Conservation (phyloP, 2,888 invertebrate genomes). For the Drosophila paramelanica region DNA sequence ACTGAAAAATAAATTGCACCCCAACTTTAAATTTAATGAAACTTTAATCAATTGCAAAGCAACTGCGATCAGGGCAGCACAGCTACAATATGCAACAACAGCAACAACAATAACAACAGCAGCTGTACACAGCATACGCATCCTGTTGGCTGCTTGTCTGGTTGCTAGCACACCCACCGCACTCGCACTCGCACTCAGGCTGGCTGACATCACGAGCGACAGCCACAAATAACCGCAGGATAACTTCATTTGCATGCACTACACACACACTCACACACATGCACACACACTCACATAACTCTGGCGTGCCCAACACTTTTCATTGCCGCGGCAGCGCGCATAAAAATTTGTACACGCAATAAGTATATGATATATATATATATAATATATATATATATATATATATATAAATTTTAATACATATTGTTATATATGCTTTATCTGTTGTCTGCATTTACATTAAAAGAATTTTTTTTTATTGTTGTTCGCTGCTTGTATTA, state of each 20-base stretch:
- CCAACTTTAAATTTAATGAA: conserved; percentile 67
- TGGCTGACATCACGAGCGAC: conserved; percentile 70
- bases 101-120: neutral
- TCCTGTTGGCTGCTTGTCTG: conserved; percentile 27
- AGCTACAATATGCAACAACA: conserved; percentile 13
- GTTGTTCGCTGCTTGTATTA: conserved; percentile 56
- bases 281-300: neutral
- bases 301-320: conserved; percentile 34
- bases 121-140: conserved; percentile 17
- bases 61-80: conserved; percentile 34
- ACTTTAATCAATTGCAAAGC: conserved; percentile 69
- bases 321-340: conserved; percentile 38
- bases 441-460: conserved; percentile 59
- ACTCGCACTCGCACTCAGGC: neutral
- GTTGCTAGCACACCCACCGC: neutral
- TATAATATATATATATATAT: conserved; percentile 19
- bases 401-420: conserved; percentile 6
- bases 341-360: conserved; percentile 30
- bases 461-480: conserved; percentile 60
- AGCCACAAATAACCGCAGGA: conserved; percentile 79
- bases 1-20: conserved; percentile 18
- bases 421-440: conserved; percentile 33
- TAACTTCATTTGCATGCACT: conserved; percentile 75
- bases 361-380: conserved; percentile 24
- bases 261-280: neutral